Percentiles rank a stretch among this genome's conserved stretches.
Evolutionary conservation across 2,113 vertebrate species (phyloP).

Genomic region (Aegypius monachus): DNA sequence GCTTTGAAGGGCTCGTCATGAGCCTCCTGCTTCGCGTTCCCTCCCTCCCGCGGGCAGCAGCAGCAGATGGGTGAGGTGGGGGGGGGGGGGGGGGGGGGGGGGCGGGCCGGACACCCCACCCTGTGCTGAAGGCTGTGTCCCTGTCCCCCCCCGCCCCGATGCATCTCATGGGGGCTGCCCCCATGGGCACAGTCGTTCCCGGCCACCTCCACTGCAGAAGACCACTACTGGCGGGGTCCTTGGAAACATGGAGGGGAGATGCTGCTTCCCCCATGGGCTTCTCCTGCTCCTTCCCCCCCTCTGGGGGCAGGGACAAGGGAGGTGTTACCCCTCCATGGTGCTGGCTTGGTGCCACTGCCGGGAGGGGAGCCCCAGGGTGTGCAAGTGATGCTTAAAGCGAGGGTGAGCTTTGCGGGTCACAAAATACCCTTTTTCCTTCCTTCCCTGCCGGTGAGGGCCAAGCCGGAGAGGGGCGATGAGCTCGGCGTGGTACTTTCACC

Average conservation of each 20-base stretch:
- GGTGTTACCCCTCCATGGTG: background rate
- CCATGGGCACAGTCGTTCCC: background rate
- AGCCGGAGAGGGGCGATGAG: background rate
- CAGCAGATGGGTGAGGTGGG: background rate
- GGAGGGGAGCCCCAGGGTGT: background rate
- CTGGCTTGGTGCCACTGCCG: background rate
- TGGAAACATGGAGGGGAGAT: background rate
- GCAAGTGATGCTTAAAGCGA: accelerated
- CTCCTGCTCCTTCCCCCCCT: background rate
- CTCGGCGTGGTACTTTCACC: background rate
- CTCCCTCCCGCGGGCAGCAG: background rate
- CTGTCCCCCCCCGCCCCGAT: background rate
- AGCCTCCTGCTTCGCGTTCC: background rate
- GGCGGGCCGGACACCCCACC: background rate
- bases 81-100: no score
- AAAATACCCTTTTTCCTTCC: background rate
- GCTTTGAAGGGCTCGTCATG: background rate
- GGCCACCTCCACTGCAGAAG: background rate
- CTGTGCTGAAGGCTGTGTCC: background rate
- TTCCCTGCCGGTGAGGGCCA: background rate
- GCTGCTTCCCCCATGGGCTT: background rate
- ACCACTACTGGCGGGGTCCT: background rate
- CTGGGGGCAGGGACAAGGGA: background rate
- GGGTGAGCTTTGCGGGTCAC: background rate
- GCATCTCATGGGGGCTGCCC: background rate